Percentiles rank a stretch among this genome's conserved stretches.
Evolutionary conservation across 2,888 invertebrate species (phyloP).

Genomic region (Drosophila eohydei): DNA sequence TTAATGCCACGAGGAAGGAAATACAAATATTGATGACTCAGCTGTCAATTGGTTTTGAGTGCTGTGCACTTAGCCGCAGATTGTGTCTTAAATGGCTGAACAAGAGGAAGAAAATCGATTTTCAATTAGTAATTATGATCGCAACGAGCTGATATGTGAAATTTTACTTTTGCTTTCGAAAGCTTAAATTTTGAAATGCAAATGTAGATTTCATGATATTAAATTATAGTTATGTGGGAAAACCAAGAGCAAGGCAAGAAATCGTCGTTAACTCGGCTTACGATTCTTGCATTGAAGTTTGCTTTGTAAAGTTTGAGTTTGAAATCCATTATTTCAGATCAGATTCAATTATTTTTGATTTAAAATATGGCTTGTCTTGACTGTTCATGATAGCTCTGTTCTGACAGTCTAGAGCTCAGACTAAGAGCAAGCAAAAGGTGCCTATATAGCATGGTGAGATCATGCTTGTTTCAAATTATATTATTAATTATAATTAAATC

Average conservation of each 20-base stretch:
- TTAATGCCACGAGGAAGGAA: conserved; percentile 42
- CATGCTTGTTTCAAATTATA: no score
- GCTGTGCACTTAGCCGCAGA: conserved; percentile 24
- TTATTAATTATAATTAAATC: no score
- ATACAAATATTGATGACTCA: conserved; percentile 29
- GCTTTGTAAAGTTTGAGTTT: neutral
- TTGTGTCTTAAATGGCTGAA: conserved; percentile 14
- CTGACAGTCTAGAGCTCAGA: no score
- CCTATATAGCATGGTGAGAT: no score
- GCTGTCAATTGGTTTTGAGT: conserved; percentile 26
- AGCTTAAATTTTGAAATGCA: neutral
- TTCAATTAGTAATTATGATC: conserved; percentile 7
- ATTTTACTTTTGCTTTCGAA: conserved; percentile 8
- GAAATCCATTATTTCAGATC: neutral
- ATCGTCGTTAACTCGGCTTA: neutral
- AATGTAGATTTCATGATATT: neutral
- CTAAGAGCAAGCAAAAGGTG: no score
- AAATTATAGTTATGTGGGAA: neutral
- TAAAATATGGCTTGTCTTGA: neutral
- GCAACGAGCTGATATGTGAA: neutral
- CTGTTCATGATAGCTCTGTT: no score
- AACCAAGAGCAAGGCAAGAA: neutral
- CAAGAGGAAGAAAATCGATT: conserved; percentile 11
- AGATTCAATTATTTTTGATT: neutral
- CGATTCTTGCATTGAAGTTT: neutral